phyloP scores from a whole-genome alignment of 2,888 invertebrate species.

The Pseudococcus jackbeardsleyi region DNA sequence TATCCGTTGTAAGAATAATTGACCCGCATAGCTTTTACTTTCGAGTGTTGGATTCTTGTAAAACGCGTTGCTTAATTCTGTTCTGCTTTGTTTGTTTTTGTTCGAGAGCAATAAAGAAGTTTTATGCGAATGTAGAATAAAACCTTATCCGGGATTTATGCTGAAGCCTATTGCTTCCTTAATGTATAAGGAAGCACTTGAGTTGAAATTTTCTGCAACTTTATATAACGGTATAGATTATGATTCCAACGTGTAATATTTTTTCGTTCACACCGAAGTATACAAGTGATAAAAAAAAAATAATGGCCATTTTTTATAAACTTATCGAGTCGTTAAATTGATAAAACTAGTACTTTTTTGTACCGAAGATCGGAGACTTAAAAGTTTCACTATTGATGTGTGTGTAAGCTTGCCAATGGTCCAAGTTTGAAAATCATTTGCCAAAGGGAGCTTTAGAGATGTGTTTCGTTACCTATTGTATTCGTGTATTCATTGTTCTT shows the following conservation, averaged over 20 bases:
- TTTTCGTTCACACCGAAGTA: constrained; percentile 16
- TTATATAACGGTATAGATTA: neutral
- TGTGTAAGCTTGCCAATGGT: neutral
- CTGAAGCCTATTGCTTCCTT: neutral
- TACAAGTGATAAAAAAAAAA: constrained; percentile 13
- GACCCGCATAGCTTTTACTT: neutral
- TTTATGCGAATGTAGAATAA: constrained; percentile 33
- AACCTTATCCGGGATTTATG: constrained; percentile 39
- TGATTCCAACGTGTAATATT: neutral
- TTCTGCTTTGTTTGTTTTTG: constrained; percentile 36
- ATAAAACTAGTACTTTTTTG: constrained; percentile 4
- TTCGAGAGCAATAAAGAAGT: constrained; percentile 27
- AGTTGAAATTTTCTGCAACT: neutral
- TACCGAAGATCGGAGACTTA: neutral
- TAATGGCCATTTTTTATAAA: constrained; percentile 18
- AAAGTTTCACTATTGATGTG: constrained; percentile 4
- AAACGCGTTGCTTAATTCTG: constrained; percentile 20
- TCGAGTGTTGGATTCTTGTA: neutral
- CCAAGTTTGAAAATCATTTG: constrained; percentile 39
- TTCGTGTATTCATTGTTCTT: neutral
- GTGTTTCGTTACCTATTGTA: neutral
- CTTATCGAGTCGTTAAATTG: constrained; percentile 35
- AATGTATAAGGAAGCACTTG: neutral
- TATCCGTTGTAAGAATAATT: neutral
- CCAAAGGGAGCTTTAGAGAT: neutral